phyloP scores from a whole-genome alignment of 2,888 invertebrate genomes.

The Spisula subtruncata region DNA sequence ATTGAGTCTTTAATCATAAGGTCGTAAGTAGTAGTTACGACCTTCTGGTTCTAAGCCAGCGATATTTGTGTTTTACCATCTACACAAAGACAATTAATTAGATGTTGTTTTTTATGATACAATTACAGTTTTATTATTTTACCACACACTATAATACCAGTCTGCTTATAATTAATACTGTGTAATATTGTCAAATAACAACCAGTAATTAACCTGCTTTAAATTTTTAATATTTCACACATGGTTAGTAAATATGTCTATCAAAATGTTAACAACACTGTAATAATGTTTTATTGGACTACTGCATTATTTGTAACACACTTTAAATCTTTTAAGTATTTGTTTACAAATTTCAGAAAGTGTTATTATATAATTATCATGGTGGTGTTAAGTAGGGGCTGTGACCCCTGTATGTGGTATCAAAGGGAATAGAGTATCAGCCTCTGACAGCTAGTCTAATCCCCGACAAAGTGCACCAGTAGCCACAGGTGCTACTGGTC shows the following conservation, averaged over 20 bases:
- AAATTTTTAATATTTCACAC: constrained; percentile 7
- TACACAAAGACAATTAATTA: background rate
- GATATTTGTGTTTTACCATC: background rate
- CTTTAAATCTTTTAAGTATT: background rate
- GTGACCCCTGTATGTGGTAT: background rate
- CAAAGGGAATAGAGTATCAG: constrained; percentile 51
- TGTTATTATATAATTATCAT: background rate
- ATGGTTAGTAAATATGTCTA: constrained; percentile 7
- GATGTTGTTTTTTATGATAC: background rate
- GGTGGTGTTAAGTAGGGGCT: background rate
- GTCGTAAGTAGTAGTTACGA: no score
- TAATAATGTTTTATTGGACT: background rate
- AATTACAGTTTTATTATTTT: background rate
- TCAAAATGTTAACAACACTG: background rate
- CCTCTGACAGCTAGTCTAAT: constrained; percentile 50
- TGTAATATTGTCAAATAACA: background rate
- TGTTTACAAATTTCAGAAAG: background rate
- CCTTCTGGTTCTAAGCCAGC: no score
- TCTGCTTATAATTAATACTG: no score
- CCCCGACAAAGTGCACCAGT: constrained; percentile 27
- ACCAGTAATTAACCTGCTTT: background rate
- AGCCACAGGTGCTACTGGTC: constrained; percentile 7
- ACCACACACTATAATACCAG: background rate
- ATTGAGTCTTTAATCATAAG: no score
- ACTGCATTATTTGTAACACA: background rate